Conservation (phyloP, 1,140 invertebrate species). For the Cyclina sinensis region DNA sequence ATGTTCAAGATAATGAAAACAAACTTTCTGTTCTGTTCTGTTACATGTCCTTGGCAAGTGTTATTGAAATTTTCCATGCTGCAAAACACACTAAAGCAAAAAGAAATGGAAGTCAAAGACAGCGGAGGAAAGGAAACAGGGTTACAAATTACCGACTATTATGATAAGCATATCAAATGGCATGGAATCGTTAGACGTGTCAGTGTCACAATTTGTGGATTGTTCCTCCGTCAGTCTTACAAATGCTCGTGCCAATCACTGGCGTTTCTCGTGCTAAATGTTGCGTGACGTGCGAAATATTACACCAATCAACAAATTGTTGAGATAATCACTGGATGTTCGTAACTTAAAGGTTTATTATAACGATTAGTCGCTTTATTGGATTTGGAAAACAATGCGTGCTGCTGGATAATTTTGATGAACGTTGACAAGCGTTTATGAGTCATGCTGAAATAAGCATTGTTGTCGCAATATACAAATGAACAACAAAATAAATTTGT, state of each 20-base stretch:
- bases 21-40: too few relatives aligned
- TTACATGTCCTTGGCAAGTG: too few relatives aligned
- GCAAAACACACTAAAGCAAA: too few relatives aligned
- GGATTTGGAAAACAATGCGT: too few relatives aligned
- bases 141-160: slow-evolving; percentile 28
- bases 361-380: not conserved
- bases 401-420: too few relatives aligned
- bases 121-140: too few relatives aligned
- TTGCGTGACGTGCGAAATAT: slow-evolving; percentile 56
- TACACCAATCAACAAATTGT: slow-evolving; percentile 57
- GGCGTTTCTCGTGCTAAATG: slow-evolving; percentile 58
- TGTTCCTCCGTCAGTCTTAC: slow-evolving; percentile 45
- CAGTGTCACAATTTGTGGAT: slow-evolving; percentile 51
- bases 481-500: too few relatives aligned
- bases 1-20: too few relatives aligned
- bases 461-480: too few relatives aligned
- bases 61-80: too few relatives aligned
- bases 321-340: slow-evolving; percentile 35
- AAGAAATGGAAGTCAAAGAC: not conserved
- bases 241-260: slow-evolving; percentile 66
- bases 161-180: slow-evolving; percentile 51
- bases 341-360: not conserved
- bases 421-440: too few relatives aligned
- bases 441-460: too few relatives aligned
- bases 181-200: slow-evolving; percentile 32